Conservation (phyloP, 2,797 vertebrate species). For the Craterocephalus amniculus region DNA sequence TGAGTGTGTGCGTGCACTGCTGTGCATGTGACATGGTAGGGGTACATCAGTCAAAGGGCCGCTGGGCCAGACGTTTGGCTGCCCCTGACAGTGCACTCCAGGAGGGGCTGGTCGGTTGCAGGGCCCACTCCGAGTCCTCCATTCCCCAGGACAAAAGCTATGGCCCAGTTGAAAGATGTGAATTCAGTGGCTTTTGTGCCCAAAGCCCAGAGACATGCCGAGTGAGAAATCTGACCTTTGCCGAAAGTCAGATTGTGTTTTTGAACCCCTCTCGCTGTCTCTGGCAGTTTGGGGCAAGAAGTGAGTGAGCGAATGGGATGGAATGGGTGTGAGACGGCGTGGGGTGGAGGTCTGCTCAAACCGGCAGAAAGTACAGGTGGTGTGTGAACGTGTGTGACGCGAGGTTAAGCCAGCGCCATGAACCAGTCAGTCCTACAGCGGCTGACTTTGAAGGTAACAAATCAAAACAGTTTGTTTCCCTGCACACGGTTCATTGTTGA, state of each 20-base stretch:
- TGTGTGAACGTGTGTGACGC: neutral
- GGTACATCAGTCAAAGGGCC: constrained; percentile 86
- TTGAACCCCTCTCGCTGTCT: constrained; percentile 83
- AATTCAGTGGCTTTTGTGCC: constrained; percentile 88
- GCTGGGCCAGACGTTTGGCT: constrained; percentile 83
- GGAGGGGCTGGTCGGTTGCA: constrained; percentile 86
- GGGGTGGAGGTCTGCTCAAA: constrained; percentile 52
- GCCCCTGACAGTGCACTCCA: constrained; percentile 85
- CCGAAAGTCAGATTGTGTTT: constrained; percentile 85
- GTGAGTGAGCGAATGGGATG: constrained; percentile 65
- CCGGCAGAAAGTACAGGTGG: constrained; percentile 65
- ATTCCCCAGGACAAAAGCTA: constrained; percentile 83
- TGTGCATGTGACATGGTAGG: constrained; percentile 83
- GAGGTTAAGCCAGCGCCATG: constrained; percentile 21
- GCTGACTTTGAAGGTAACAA: constrained; percentile 63
- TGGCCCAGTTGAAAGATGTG: constrained; percentile 87
- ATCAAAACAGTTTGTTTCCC: constrained; percentile 68
- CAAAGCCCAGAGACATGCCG: constrained; percentile 84
- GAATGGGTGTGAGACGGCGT: constrained; percentile 54
- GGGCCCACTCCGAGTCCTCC: constrained; percentile 79
- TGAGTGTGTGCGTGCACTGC: constrained; percentile 59
- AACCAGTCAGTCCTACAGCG: constrained; percentile 20
- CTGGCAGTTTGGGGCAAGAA: constrained; percentile 77
- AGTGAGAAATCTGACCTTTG: constrained; percentile 90
- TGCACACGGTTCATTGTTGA: constrained; percentile 57